Percentiles rank a stretch among this genome's conserved stretches.
Conservation (phyloP, 1,140 invertebrate species). For the Chrysopa pallens region DNA sequence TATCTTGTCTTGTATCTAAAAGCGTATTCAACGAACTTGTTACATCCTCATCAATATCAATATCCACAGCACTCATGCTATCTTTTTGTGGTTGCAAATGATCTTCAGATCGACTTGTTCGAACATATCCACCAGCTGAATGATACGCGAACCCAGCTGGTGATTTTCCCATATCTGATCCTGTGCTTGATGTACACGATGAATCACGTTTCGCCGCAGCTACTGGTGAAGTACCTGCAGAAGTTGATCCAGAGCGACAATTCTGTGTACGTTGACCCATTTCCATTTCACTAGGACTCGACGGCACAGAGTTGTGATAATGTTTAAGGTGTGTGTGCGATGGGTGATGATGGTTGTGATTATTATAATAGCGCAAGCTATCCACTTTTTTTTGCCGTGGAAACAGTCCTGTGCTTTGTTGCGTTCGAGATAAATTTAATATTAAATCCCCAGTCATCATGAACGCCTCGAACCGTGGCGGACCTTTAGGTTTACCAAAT, state of each 20-base stretch:
- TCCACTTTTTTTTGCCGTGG: conserved; percentile 43
- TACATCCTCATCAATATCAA: conserved; percentile 83
- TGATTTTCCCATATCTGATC: conserved; percentile 19
- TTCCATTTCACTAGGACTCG: conserved; percentile 52
- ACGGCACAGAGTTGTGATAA: conserved; percentile 58
- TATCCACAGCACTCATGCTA: conserved; percentile 60
- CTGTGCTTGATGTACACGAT: conserved; percentile 5
- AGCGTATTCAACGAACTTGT: conserved; percentile 82
- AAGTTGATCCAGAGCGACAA: conserved; percentile 27
- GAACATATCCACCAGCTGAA: conserved; percentile 33
- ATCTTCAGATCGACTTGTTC: conserved; percentile 71
- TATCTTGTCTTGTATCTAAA: conserved; percentile 60
- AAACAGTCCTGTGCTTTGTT: conserved; percentile 37
- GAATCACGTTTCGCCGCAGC: conserved; percentile 27
- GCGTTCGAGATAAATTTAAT: conserved; percentile 69
- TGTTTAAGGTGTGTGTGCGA: conserved; percentile 24
- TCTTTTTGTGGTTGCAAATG: conserved; percentile 64
- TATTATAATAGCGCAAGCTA: conserved; percentile 26
- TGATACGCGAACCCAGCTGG: conserved; percentile 19
- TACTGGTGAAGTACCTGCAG: conserved; percentile 30
- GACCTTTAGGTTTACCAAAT: conserved; percentile 15
- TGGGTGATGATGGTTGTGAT: conserved; percentile 27
- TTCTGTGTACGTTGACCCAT: conserved; percentile 25
- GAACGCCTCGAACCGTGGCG: conserved; percentile 66
- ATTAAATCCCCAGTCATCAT: conserved; percentile 96